A percentile compares a stretch with the other conserved stretches of the same genome.
Conservation (phyloP, 1,140 invertebrate genomes). For the Mesaphorura yosii region DNA sequence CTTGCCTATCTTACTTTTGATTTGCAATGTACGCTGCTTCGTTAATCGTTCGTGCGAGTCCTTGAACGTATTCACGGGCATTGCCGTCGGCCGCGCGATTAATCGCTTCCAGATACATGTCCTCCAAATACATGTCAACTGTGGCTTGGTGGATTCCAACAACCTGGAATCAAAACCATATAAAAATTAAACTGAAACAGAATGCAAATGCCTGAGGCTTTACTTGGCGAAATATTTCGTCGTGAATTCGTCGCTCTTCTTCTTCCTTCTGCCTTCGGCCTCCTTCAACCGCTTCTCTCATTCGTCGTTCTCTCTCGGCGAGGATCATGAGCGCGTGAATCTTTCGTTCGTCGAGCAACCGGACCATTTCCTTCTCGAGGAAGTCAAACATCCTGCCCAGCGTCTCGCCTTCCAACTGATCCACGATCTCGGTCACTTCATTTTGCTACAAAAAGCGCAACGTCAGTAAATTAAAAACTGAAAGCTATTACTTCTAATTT, state of each 20-base stretch:
- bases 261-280: slow-evolving; percentile 55
- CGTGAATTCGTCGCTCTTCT: slow-evolving; percentile 51
- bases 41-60: slow-evolving; percentile 48
- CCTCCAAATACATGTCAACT: slow-evolving; percentile 51
- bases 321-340: slow-evolving; percentile 57
- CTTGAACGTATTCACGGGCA: slow-evolving; percentile 42
- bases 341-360: slow-evolving; percentile 56
- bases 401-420: slow-evolving; percentile 45
- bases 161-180: slow-evolving; percentile 35
- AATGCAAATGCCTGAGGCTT: background rate
- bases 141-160: slow-evolving; percentile 47
- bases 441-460: slow-evolving; percentile 15
- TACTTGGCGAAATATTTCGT: slow-evolving; percentile 62
- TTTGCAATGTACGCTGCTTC: slow-evolving; percentile 40
- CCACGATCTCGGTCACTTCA: slow-evolving; percentile 30
- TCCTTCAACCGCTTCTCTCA: slow-evolving; percentile 58
- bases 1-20: slow-evolving; percentile 21
- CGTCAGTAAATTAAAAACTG: background rate
- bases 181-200: slow-evolving; percentile 8
- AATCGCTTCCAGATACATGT: slow-evolving; percentile 49
- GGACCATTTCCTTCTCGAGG: slow-evolving; percentile 58
- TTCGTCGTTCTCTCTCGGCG: slow-evolving; percentile 51
- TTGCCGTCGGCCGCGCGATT: slow-evolving; percentile 45
- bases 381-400: slow-evolving; percentile 55
- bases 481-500: background rate